phyloP scores from a whole-genome alignment of 2,888 invertebrate genomes.

The Megalurothrips usitatus region DNA sequence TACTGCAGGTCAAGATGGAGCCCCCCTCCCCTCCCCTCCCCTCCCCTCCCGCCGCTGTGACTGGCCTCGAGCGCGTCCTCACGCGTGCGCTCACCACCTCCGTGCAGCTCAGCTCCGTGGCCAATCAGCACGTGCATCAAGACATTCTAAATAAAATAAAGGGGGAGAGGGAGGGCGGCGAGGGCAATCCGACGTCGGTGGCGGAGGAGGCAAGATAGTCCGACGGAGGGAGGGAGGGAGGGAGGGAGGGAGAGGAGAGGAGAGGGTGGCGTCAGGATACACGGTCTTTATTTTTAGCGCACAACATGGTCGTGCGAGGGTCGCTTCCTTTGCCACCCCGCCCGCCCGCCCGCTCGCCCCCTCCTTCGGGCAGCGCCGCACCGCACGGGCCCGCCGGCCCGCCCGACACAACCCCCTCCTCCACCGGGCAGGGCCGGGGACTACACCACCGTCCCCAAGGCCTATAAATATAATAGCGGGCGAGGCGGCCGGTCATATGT shows the following conservation, averaged over 20 bases:
- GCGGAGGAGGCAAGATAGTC: too few relatives aligned
- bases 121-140: neutral
- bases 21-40: neutral
- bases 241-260: neutral
- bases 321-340: constrained; percentile 2
- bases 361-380: neutral
- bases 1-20: constrained; percentile 8
- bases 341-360: neutral
- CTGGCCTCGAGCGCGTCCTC: neutral
- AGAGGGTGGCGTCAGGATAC: neutral
- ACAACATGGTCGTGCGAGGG: constrained; percentile 17
- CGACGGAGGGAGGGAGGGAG: neutral
- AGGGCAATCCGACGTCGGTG: too few relatives aligned
- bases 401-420: neutral
- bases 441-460: constrained; percentile 7
- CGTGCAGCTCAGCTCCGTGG: neutral
- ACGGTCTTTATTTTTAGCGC: constrained; percentile 20
- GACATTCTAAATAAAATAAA: neutral
- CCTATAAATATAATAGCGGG: constrained; percentile 20
- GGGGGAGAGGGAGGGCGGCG: neutral
- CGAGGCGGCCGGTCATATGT: constrained; percentile 16
- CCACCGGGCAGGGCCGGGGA: neutral
- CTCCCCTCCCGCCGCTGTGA: neutral
- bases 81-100: too few relatives aligned
- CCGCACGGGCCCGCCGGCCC: neutral